These are phyloP conservation scores for Saturnia japonica DNA, from an alignment of 2,888 invertebrate genomes.

Conservation along the genomic window DNA sequence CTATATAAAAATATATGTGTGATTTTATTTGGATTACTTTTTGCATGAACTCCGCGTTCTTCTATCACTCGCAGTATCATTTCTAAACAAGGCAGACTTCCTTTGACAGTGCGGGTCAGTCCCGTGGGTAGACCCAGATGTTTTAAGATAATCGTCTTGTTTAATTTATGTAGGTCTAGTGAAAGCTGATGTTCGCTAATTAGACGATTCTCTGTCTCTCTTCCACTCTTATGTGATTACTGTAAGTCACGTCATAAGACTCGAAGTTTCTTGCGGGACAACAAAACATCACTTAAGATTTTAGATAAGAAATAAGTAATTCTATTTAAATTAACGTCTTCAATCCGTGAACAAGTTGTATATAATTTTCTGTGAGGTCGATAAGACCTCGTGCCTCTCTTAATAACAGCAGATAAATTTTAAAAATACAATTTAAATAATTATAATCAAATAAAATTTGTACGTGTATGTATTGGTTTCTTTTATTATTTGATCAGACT, in stretches of 20 bases:
- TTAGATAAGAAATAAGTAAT: not conserved
- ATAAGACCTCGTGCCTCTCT: too few species aligned
- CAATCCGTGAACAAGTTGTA: too few species aligned
- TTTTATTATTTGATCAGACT: too few species aligned
- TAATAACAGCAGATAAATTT: too few species aligned
- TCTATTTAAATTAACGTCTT: too few species aligned
- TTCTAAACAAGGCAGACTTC: constrained; percentile 43
- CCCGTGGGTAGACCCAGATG: constrained; percentile 52
- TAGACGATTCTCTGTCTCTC: constrained; percentile 22
- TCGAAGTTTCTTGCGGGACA: not conserved
- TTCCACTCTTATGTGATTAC: not conserved
- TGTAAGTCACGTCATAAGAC: not conserved
- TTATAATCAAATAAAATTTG: too few species aligned
- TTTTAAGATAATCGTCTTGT: constrained; percentile 66
- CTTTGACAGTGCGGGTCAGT: constrained; percentile 58
- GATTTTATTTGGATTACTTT: not conserved
- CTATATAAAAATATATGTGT: not conserved
- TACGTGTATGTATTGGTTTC: too few species aligned
- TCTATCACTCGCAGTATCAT: constrained; percentile 27
- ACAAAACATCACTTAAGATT: not conserved
- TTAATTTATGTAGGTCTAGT: constrained; percentile 56
- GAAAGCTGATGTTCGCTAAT: constrained; percentile 48
- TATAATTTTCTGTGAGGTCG: too few species aligned
- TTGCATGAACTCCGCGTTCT: not conserved
- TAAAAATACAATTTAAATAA: too few species aligned